Evolutionary conservation across 1,140 invertebrate genomes (phyloP).

Genomic region (Neotoxoptera formosana): DNA sequence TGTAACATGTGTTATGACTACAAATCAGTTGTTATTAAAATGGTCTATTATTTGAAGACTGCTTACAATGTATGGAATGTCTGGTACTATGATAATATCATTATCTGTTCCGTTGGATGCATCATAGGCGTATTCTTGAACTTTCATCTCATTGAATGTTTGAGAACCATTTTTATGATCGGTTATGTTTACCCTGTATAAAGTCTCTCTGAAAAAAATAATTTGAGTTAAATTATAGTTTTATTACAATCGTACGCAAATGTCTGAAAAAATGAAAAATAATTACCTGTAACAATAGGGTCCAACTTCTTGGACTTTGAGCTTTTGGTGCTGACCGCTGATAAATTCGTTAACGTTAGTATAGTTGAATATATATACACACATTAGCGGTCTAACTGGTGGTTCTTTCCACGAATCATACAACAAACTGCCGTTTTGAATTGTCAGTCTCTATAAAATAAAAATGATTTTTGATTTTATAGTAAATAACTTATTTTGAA

Average conservation of each 20-base stretch:
- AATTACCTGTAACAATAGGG: slow-evolving; percentile 87
- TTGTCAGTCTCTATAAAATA: slow-evolving; percentile 72
- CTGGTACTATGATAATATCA: slow-evolving; percentile 67
- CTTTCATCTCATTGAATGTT: slow-evolving; percentile 67
- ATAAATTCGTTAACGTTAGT: slow-evolving; percentile 83
- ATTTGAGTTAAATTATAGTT: slow-evolving; percentile 13
- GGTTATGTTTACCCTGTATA: slow-evolving; percentile 48
- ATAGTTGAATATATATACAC: slow-evolving; percentile 87
- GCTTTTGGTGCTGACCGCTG: slow-evolving; percentile 71
- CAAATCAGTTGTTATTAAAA: background rate
- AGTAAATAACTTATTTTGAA: background rate
- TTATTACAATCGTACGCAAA: background rate
- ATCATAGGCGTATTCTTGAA: slow-evolving; percentile 66
- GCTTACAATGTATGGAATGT: slow-evolving; percentile 68
- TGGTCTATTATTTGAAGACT: slow-evolving; percentile 30
- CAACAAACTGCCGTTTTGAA: slow-evolving; percentile 77
- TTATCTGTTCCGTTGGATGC: slow-evolving; percentile 65
- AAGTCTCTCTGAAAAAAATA: slow-evolving; percentile 34
- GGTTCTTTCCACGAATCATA: slow-evolving; percentile 85
- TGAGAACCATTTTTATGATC: slow-evolving; percentile 67
- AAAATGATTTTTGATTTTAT: slow-evolving; percentile 55
- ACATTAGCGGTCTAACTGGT: slow-evolving; percentile 81
- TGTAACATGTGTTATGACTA: background rate
- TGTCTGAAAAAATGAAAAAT: background rate
- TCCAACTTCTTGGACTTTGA: slow-evolving; percentile 80